Percentiles rank a stretch among this genome's conserved stretches.
Conservation (phyloP, 23 tunicate species). For the Ciona savignyi region DNA sequence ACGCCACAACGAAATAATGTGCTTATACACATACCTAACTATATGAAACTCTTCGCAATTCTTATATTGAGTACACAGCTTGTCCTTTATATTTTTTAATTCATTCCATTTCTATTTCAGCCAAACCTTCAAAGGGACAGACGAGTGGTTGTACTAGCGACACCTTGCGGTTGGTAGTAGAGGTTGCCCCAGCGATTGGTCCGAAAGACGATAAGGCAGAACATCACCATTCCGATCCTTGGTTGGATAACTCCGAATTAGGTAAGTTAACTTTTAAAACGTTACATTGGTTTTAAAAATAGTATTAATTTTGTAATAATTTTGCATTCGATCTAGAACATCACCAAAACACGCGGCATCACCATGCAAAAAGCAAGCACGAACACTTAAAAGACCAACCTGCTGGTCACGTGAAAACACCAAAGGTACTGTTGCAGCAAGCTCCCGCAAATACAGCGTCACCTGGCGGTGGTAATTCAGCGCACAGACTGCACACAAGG, state of each 20-base stretch:
- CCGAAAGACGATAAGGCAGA: neutral
- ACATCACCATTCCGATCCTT: neutral
- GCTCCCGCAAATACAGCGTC: neutral
- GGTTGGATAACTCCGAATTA: neutral
- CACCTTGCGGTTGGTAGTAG: slow-evolving; percentile 1
- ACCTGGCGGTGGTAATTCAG: neutral
- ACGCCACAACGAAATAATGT: too few relatives aligned
- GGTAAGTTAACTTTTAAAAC: neutral
- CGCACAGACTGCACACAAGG: neutral
- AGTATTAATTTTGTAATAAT: too few relatives aligned
- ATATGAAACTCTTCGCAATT: too few relatives aligned
- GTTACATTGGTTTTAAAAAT: too few relatives aligned
- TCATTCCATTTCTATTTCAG: neutral
- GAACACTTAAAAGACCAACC: neutral
- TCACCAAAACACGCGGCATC: neutral
- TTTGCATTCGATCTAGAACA: too few relatives aligned
- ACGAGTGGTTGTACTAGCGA: neutral
- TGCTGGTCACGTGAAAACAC: too few relatives aligned
- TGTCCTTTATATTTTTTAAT: too few relatives aligned
- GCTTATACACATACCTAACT: too few relatives aligned
- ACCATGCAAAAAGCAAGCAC: neutral
- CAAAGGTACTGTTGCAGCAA: neutral
- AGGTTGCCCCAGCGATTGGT: neutral
- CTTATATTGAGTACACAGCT: too few relatives aligned
- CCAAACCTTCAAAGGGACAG: neutral